Evolutionary conservation across 2,797 vertebrate genomes (phyloP), one percentile per base, ranked within the genome.

Genomic region (Naso thynnoides): DNA sequence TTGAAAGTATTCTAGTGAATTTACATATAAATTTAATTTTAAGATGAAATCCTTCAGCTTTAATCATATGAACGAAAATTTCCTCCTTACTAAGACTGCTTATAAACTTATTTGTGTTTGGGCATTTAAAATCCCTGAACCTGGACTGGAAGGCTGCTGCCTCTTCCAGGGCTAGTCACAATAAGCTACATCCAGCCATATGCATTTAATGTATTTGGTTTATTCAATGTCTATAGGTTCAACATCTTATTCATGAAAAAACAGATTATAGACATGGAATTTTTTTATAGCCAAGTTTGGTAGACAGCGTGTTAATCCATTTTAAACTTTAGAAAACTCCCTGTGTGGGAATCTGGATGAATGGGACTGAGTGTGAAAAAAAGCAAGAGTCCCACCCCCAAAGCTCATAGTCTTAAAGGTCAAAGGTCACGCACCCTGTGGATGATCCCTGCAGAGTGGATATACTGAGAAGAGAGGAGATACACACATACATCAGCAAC

Each of bases 401-500:
- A 54, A 58, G 64, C 59, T 83, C 78, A 85, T 69, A 86, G 84
- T 73, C 77, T 83, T 54, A 88, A 61, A 87, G 82, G 68, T 93
- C 79, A 91, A 73, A 91, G 92, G 59, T 87, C 81, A 95, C 97
- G 90, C 90, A 99, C 98, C 95, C 98, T 96, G 90, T 99, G 98
- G 88, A 99, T 95, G 93, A 99, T 94, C 81, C 98, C 98, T 9
- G 98, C 96, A 0, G 96, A 97, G 49, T 99, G 98, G 92, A 99
- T 99, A 59, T 99, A 99, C 98, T 99, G 94, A 13, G 59, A 70
- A 83, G 65, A 82, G 61, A 85, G 26, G 65, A 55, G 38, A 89
- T 3, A 68, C 31, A 70, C 45, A 69, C n/a, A 48, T 33, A 21
- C 29, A 16, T 81, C 41, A 78, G 63, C 5, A 27, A 52, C 41